Percentiles rank a stretch among this genome's conserved stretches.
Evolutionary conservation across 2,888 invertebrate genomes (phyloP).

Genomic region (Tipula confusa): DNA sequence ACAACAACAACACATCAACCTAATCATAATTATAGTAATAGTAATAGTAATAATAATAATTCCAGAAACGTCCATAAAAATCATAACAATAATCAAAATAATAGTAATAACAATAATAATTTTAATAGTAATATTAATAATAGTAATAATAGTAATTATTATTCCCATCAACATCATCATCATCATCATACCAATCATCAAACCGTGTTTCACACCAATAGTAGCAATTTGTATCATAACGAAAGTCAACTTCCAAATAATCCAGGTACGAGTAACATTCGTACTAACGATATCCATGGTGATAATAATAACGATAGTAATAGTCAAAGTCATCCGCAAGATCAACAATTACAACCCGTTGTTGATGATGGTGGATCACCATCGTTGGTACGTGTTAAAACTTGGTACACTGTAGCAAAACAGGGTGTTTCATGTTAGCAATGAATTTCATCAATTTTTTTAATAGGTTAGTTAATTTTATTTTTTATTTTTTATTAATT

Average conservation of each 20-base stretch:
- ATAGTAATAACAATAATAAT: slow-evolving; percentile 32
- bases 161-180: not conserved
- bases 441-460: slow-evolving; percentile 28
- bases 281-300: slow-evolving; percentile 30
- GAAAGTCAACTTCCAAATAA: not conserved
- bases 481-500: not conserved
- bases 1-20: slow-evolving; percentile 35
- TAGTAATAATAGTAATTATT: slow-evolving; percentile 29
- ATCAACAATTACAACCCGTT: slow-evolving; percentile 13
- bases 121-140: slow-evolving; percentile 21
- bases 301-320: slow-evolving; percentile 29
- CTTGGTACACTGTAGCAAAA: slow-evolving; percentile 51
- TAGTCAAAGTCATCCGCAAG: slow-evolving; percentile 31
- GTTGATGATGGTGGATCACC: slow-evolving; percentile 44
- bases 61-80: slow-evolving; percentile 32
- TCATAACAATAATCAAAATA: not conserved
- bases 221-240: not conserved
- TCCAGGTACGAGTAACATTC: slow-evolving; percentile 13
- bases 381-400: slow-evolving; percentile 49
- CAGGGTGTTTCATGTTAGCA: slow-evolving; percentile 51
- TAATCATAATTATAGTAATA: slow-evolving; percentile 4
- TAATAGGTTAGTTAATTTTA: slow-evolving; percentile 4
- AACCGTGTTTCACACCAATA: not conserved
- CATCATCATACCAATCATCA: not conserved
- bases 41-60: slow-evolving; percentile 27